Conservation (phyloP, 1,140 invertebrate genomes). For the Leptopilina clavipes region DNA sequence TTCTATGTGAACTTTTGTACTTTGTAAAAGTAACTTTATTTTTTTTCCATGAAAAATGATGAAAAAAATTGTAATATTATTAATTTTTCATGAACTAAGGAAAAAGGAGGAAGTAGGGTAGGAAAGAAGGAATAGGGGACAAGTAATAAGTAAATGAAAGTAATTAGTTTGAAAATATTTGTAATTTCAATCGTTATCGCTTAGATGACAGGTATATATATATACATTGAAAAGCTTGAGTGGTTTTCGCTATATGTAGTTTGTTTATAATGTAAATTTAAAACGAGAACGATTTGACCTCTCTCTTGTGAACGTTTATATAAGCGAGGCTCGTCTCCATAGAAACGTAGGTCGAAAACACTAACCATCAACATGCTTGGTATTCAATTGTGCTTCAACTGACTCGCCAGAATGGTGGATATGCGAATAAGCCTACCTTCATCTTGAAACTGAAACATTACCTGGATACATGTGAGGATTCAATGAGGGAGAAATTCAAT, state of each 20-base stretch:
- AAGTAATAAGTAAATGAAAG: too few species aligned
- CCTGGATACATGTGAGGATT: slow-evolving; percentile 27
- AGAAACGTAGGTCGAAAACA: slow-evolving; percentile 24
- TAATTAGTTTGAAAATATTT: too few species aligned
- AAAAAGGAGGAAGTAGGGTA: too few species aligned
- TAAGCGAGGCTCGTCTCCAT: slow-evolving; percentile 15
- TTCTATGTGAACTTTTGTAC: too few species aligned
- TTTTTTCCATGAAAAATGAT: too few species aligned
- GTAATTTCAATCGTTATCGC: too few species aligned
- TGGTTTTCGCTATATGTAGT: neutral
- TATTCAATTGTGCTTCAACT: slow-evolving; percentile 33
- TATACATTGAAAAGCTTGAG: neutral
- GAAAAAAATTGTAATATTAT: too few species aligned
- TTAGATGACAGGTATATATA: too few species aligned
- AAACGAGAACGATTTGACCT: slow-evolving; percentile 1
- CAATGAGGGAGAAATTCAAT: slow-evolving; percentile 15
- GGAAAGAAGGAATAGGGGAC: too few species aligned
- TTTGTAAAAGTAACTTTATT: too few species aligned
- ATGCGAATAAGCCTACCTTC: neutral
- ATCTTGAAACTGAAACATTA: neutral
- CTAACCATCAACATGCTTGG: slow-evolving; percentile 14
- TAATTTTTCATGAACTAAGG: too few species aligned
- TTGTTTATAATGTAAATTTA: neutral
- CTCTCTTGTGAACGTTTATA: neutral
- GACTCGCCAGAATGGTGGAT: slow-evolving; percentile 1